Evolutionary conservation across 2,888 invertebrate genomes (phyloP).

Genomic region (Pyrochroa serraticornis): DNA sequence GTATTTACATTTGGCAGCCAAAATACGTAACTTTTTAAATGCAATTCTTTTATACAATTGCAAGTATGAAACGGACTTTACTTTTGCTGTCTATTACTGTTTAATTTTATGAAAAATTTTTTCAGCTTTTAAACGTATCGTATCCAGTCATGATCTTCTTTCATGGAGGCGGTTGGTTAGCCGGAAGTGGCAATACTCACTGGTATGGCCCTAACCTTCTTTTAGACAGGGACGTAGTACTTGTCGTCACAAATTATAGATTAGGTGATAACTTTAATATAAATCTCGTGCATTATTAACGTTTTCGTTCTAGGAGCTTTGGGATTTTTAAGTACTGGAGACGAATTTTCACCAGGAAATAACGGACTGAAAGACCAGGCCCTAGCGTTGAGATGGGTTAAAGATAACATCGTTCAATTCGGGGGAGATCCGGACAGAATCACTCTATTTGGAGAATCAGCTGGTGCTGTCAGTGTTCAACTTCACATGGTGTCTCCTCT

Average conservation of each 20-base stretch:
- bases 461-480: slow-evolving; percentile 56
- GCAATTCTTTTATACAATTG: neutral
- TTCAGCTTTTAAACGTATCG: neutral
- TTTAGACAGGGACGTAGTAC: slow-evolving; percentile 71
- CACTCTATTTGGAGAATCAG: slow-evolving; percentile 57
- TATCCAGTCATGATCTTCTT: slow-evolving; percentile 76
- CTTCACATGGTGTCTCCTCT: slow-evolving; percentile 56
- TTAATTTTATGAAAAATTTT: too few species aligned
- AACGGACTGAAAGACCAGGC: slow-evolving; percentile 58
- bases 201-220: slow-evolving; percentile 76
- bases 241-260: slow-evolving; percentile 74
- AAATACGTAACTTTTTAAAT: neutral
- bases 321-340: slow-evolving; percentile 54
- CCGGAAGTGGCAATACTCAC: slow-evolving; percentile 69
- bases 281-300: neutral
- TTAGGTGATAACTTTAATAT: slow-evolving; percentile 57
- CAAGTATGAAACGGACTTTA: neutral
- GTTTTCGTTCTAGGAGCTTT: slow-evolving; percentile 47
- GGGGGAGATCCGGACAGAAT: slow-evolving; percentile 55
- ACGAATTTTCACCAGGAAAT: slow-evolving; percentile 55
- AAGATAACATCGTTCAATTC: slow-evolving; percentile 53
- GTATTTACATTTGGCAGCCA: slow-evolving; percentile 38
- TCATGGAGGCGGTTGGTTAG: slow-evolving; percentile 78
- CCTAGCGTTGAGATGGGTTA: slow-evolving; percentile 54
- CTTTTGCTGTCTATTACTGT: too few species aligned